A percentile compares a stretch with the other conserved stretches of the same genome.
These are phyloP conservation scores for Cervus canadensis DNA, from an alignment of 2,113 vertebrate genomes.

Conservation along the genomic window DNA sequence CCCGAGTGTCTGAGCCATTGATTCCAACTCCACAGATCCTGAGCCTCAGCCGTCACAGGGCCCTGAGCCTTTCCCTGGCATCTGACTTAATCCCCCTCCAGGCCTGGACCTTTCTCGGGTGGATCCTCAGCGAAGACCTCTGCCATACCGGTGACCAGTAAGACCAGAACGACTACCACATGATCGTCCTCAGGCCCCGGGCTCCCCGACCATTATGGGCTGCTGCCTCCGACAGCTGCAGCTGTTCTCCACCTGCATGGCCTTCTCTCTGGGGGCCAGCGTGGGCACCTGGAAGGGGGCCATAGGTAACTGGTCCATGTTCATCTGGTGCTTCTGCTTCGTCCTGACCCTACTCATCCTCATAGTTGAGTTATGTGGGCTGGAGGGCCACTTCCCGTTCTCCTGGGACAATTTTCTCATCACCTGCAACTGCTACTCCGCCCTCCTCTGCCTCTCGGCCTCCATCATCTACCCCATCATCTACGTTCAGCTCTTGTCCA, in stretches of 20 bases:
- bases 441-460: neutral
- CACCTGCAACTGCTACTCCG: neutral
- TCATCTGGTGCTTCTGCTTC: neutral
- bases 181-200: neutral
- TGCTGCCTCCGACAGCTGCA: neutral
- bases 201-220: neutral
- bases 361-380: neutral
- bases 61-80: neutral
- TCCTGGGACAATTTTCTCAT: neutral
- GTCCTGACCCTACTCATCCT: neutral
- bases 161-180: slow-evolving; percentile 35
- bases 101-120: neutral
- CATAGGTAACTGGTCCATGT: neutral
- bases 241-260: neutral
- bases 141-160: neutral
- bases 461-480: neutral
- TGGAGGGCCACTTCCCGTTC: neutral
- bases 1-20: neutral
- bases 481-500: neutral
- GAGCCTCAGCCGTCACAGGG: neutral
- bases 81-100: neutral
- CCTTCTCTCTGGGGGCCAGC: neutral
- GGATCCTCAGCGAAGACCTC: neutral
- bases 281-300: neutral
- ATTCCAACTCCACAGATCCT: neutral